Evolutionary conservation across 2,113 vertebrate genomes (phyloP).

Genomic region (Nansenia antarctica): DNA sequence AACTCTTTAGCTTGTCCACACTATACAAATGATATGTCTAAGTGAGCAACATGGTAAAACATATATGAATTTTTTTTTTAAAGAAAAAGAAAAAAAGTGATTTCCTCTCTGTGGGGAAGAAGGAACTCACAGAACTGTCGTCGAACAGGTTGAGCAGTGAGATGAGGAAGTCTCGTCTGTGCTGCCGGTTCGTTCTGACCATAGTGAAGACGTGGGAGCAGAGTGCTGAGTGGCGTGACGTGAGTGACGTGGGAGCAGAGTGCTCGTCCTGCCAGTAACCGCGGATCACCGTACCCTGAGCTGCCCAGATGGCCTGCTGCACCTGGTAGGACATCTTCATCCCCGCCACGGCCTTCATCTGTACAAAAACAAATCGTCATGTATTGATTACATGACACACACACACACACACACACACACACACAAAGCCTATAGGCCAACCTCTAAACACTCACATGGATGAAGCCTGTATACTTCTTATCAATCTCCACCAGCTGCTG

Average conservation of each 20-base stretch:
- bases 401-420: background rate
- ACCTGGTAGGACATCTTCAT: slow-evolving; percentile 99
- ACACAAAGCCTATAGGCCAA: too few species aligned
- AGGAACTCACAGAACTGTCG: slow-evolving; percentile 90
- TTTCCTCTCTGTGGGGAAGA: background rate
- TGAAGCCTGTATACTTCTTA: slow-evolving; percentile 98
- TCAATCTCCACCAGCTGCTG: slow-evolving; percentile 98
- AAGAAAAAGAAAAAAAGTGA: too few species aligned
- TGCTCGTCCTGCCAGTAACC: slow-evolving; percentile 96
- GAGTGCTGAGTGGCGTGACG: slow-evolving; percentile 83
- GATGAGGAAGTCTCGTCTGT: slow-evolving; percentile 94
- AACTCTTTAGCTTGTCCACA: background rate
- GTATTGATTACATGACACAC: background rate
- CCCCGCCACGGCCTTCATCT: slow-evolving; percentile 99
- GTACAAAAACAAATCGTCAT: slow-evolving; percentile 7
- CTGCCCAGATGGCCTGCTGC: slow-evolving; percentile 89
- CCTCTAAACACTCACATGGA: slow-evolving; percentile 92
- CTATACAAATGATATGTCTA: background rate
- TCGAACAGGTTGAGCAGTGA: slow-evolving; percentile 97
- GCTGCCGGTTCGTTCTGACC: slow-evolving; percentile 95
- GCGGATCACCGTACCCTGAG: slow-evolving; percentile 81
- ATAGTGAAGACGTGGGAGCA: slow-evolving; percentile 95
- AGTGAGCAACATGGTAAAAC: too few species aligned
- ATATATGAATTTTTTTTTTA: too few species aligned
- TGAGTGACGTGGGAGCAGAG: too few species aligned